Evolutionary conservation across 2,113 vertebrate species (phyloP).

Genomic region (Acanthisitta chloris): DNA sequence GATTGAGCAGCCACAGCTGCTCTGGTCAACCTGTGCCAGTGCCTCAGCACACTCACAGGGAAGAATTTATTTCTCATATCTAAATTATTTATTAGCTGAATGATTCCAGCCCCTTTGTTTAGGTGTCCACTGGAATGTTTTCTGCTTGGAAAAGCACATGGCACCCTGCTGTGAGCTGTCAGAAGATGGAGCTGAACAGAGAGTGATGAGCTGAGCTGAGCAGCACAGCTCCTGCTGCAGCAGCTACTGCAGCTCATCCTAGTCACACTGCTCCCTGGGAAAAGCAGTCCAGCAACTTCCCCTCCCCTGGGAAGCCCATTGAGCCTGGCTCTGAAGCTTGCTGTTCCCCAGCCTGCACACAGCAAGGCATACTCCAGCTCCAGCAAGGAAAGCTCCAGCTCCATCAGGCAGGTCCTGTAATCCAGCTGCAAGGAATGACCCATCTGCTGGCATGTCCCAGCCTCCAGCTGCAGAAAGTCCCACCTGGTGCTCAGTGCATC

Average conservation of each 20-base stretch:
- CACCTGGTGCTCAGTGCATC: not conserved
- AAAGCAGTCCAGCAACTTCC: not conserved
- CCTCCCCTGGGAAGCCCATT: not conserved
- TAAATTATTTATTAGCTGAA: not conserved
- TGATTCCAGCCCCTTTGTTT: not conserved
- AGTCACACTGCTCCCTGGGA: not conserved
- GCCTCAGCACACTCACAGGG: not conserved
- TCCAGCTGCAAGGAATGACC: accelerated
- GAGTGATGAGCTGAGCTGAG: not conserved
- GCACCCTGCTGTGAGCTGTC: not conserved
- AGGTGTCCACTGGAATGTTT: not conserved
- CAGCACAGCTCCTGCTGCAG: not conserved
- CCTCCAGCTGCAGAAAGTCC: not conserved
- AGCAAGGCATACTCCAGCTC: not conserved
- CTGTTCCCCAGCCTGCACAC: not conserved
- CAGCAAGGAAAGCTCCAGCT: not conserved
- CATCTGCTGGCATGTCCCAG: accelerated
- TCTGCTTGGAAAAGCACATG: not conserved
- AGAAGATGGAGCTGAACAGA: not conserved
- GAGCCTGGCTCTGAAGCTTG: not conserved
- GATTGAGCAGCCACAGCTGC: not conserved
- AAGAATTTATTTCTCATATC: not conserved
- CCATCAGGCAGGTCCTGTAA: not conserved
- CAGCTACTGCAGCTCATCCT: not conserved
- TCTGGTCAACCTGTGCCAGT: not conserved